Conservation (phyloP, 1,140 invertebrate genomes). For the Hyphantria cunea region DNA sequence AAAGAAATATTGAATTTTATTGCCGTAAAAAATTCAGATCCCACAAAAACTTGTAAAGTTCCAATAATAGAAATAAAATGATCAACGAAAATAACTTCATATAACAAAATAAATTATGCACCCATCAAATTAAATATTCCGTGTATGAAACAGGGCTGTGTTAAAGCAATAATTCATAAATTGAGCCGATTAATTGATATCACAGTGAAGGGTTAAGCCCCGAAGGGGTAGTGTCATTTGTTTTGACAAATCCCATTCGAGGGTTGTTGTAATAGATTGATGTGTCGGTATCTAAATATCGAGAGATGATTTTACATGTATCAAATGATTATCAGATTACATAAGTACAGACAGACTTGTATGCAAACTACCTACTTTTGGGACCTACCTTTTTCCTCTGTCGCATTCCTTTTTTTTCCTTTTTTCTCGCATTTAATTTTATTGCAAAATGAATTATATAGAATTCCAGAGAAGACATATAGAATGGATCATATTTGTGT, state of each 20-base stretch:
- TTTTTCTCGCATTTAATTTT: too few species aligned
- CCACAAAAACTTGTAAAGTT: constrained; percentile 21
- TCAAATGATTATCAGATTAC: too few species aligned
- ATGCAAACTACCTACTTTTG: too few species aligned
- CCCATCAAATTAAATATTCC: constrained; percentile 50
- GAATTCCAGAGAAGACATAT: too few species aligned
- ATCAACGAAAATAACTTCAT: constrained; percentile 36
- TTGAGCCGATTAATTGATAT: constrained; percentile 62
- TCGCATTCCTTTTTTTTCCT: too few species aligned
- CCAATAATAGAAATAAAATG: constrained; percentile 7
- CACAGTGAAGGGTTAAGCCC: constrained; percentile 51
- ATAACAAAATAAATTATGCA: constrained; percentile 37
- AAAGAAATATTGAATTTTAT: too few species aligned
- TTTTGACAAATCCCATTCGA: constrained; percentile 46
- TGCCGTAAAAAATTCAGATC: too few species aligned
- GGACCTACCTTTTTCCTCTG: too few species aligned
- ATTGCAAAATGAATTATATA: too few species aligned
- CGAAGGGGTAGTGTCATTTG: constrained; percentile 40
- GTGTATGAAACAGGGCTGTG: constrained; percentile 41
- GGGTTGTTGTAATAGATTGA: constrained; percentile 32
- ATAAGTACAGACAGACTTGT: too few species aligned
- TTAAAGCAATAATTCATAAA: constrained; percentile 60
- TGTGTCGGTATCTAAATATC: constrained; percentile 30
- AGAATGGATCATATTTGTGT: too few species aligned
- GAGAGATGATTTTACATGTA: background rate